These are phyloP conservation scores for Distichodus sexfasciatus DNA, from an alignment of 2,797 vertebrate genomes.

Conservation along the genomic window DNA sequence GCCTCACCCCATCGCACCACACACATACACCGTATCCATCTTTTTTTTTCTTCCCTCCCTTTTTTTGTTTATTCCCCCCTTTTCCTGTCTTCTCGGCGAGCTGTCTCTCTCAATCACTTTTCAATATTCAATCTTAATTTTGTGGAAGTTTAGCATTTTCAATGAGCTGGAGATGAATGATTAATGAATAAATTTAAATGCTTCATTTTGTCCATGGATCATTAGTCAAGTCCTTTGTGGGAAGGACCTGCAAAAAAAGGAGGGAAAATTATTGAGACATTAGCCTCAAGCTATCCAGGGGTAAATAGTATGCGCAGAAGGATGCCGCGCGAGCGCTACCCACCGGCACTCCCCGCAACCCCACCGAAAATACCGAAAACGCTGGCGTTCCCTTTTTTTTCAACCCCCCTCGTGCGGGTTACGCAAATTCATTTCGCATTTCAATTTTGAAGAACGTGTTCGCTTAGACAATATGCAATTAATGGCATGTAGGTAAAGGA, in stretches of 20 bases:
- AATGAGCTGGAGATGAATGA: conserved; percentile 99
- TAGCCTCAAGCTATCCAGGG: conserved; percentile 99
- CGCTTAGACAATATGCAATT: neutral
- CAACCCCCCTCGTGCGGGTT: conserved; percentile 63
- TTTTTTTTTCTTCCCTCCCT: conserved; percentile 61
- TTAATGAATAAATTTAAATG: conserved; percentile 99
- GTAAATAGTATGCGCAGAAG: conserved; percentile 99
- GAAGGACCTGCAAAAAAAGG: conserved; percentile 98
- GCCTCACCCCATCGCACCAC: conserved; percentile 57
- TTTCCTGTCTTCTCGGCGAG: conserved; percentile 67
- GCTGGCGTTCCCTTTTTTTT: conserved; percentile 74
- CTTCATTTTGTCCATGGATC: conserved; percentile 99
- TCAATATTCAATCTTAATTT: conserved; percentile 99
- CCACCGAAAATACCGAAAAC: conserved; percentile 79
- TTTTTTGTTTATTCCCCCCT: conserved; percentile 76
- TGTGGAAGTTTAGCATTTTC: conserved; percentile 99
- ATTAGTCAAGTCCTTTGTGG: conserved; percentile 99
- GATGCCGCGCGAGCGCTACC: conserved; percentile 77
- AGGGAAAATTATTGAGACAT: conserved; percentile 99
- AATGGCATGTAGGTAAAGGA: neutral
- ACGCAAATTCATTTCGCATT: conserved; percentile 63
- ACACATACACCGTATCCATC: conserved; percentile 48
- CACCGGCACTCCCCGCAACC: conserved; percentile 75
- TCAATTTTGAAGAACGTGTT: too few species aligned
- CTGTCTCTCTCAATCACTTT: conserved; percentile 99